phyloP scores from a whole-genome alignment of 2,888 invertebrate species.

The Sericinus montela region DNA sequence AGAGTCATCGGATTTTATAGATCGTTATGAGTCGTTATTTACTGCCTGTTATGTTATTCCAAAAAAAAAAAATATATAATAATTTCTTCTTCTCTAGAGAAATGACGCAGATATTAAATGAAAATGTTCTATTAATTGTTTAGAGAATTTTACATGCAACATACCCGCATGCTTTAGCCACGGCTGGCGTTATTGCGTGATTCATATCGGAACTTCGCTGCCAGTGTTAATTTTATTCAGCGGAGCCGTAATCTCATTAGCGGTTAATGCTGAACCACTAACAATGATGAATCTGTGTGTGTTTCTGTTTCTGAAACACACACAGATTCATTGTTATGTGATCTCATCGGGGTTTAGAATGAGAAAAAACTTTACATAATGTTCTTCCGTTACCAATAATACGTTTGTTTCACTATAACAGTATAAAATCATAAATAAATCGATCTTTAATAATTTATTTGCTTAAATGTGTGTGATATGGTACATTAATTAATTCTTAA shows the following conservation, averaged over 20 bases:
- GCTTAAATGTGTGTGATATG: too few species aligned
- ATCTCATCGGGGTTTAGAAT: background rate
- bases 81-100: too few species aligned
- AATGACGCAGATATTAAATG: too few species aligned
- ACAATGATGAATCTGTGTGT: conserved; percentile 23
- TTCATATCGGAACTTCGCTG: conserved; percentile 9
- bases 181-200: conserved; percentile 5
- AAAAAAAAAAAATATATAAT: too few species aligned
- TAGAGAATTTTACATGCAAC: background rate
- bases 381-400: too few species aligned
- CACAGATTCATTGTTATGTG: background rate
- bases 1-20: too few species aligned
- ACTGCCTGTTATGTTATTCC: too few species aligned
- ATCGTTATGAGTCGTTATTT: too few species aligned
- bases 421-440: too few species aligned
- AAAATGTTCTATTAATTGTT: background rate
- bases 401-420: too few species aligned
- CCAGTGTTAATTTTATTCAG: conserved; percentile 22
- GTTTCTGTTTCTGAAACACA: conserved; percentile 5
- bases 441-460: too few species aligned
- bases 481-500: too few species aligned
- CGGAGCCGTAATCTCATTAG: conserved; percentile 27
- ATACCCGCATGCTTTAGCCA: background rate
- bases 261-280: conserved; percentile 21
- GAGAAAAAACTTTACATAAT: background rate